A percentile compares a stretch with the other conserved stretches of the same genome.
These are phyloP conservation scores for Drosophila setosimentum DNA, from an alignment of 2,888 invertebrate genomes.

Conservation along the genomic window DNA sequence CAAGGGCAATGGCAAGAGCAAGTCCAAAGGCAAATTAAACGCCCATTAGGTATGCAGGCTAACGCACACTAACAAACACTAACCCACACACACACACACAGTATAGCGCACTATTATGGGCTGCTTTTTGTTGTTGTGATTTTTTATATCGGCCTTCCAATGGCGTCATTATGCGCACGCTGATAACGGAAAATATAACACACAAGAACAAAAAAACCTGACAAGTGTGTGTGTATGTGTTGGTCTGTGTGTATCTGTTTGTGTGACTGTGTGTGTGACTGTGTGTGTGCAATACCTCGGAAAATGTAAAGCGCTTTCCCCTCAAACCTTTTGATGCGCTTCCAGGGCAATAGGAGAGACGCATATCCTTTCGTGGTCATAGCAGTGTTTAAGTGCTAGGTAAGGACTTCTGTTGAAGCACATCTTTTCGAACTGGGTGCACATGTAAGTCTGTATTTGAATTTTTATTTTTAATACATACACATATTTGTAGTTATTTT, in stretches of 20 bases:
- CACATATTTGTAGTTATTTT: background rate
- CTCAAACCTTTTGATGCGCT: background rate
- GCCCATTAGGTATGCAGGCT: constrained; percentile 50
- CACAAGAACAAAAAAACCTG: constrained; percentile 34
- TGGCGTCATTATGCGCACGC: constrained; percentile 55
- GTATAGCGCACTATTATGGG: constrained; percentile 16
- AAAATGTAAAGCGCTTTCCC: background rate
- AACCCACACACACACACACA: background rate
- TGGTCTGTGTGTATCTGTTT: constrained; percentile 39
- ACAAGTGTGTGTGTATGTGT: constrained; percentile 43
- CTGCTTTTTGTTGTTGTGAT: constrained; percentile 2
- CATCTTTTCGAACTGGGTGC: background rate
- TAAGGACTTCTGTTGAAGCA: background rate
- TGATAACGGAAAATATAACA: constrained; percentile 47
- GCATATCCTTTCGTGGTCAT: background rate
- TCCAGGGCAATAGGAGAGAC: background rate
- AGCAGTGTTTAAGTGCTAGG: background rate
- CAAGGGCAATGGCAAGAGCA: constrained; percentile 11
- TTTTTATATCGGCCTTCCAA: constrained; percentile 24
- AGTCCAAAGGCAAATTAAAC: constrained; percentile 51
- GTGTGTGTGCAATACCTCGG: constrained; percentile 16
- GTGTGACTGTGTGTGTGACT: constrained; percentile 7
- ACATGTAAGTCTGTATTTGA: background rate
- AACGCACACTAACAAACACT: constrained; percentile 7
- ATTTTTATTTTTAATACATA: background rate